Evolutionary conservation across 2,797 vertebrate genomes (phyloP).

Genomic region (Bothrops alternatus): DNA sequence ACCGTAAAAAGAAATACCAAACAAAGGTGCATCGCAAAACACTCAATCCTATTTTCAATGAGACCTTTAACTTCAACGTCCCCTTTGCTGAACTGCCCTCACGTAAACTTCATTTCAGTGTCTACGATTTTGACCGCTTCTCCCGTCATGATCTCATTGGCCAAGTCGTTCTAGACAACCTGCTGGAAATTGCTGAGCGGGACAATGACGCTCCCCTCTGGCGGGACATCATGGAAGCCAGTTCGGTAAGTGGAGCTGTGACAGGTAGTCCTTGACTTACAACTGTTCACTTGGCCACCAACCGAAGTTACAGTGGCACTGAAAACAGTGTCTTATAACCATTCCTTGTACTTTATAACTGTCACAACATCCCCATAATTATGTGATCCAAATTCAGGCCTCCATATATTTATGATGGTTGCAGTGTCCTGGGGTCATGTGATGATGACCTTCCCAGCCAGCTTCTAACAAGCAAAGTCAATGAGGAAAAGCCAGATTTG

Average conservation of each 20-base stretch:
- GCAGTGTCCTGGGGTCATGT: neutral
- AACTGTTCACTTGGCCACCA: neutral
- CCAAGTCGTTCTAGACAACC: conserved; percentile 92
- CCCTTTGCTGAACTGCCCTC: conserved; percentile 87
- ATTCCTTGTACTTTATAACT: neutral
- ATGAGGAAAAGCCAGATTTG: neutral
- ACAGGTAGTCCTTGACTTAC: neutral
- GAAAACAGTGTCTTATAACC: no score
- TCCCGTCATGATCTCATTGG: conserved; percentile 92
- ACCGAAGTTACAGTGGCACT: no score
- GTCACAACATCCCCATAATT: neutral
- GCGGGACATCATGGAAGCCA: conserved; percentile 90
- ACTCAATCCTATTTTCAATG: conserved; percentile 90
- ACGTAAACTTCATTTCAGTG: conserved; percentile 90
- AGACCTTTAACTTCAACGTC: conserved; percentile 90
- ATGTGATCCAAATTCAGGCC: neutral
- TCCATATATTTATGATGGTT: neutral
- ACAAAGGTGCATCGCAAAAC: conserved; percentile 96
- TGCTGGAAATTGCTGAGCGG: conserved; percentile 90
- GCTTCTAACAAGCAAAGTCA: neutral
- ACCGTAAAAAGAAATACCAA: conserved; percentile 94
- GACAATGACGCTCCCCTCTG: conserved; percentile 86
- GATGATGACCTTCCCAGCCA: neutral
- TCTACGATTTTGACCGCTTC: conserved; percentile 95
- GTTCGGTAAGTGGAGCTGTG: conserved; percentile 77